Evolutionary conservation across 2,113 vertebrate genomes (phyloP).

Genomic region (Hylia prasina): DNA sequence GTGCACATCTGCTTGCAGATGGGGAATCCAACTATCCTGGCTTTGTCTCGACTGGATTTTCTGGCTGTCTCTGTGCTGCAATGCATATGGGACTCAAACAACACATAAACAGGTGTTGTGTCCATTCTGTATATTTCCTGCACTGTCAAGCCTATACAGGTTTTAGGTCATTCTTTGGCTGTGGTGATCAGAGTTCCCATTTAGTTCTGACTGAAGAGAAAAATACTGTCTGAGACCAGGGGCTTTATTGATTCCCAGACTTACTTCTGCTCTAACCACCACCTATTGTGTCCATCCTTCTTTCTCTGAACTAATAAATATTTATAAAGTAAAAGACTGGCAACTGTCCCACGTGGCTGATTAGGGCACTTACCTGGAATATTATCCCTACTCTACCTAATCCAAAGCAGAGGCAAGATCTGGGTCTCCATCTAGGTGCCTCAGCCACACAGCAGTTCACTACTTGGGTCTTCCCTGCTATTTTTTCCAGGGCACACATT

Average conservation of each 20-base stretch:
- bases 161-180: background rate
- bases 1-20: background rate
- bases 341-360: background rate
- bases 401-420: background rate
- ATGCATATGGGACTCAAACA: background rate
- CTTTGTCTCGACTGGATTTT: background rate
- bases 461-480: background rate
- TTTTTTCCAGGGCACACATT: background rate
- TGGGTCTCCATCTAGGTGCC: background rate
- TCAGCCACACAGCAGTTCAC: background rate
- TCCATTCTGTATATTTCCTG: background rate
- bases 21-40: fast-evolving
- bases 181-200: fast-evolving
- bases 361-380: background rate
- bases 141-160: background rate
- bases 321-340: background rate
- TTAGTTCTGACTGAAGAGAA: background rate
- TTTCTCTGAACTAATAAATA: background rate
- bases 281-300: background rate
- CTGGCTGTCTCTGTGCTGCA: background rate
- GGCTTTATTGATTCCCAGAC: background rate
- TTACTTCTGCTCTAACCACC: background rate
- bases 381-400: background rate
- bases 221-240: background rate
- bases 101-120: background rate